Conservation (phyloP, 2,888 invertebrate species). For the Caenorhabditis auriculariae region DNA sequence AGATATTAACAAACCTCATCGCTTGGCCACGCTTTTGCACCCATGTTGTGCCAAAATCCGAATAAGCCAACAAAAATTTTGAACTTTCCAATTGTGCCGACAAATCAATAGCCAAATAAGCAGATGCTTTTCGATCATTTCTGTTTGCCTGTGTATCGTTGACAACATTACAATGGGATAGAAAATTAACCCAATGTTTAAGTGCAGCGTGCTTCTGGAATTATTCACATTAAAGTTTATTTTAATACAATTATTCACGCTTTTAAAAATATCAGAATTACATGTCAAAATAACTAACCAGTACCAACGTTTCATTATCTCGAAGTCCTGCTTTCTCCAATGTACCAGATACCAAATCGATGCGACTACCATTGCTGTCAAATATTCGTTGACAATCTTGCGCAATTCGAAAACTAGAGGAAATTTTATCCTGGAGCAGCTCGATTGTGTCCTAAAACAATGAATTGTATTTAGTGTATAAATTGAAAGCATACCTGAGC, state of each 20-base stretch:
- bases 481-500: no score
- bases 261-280: constrained; percentile 6
- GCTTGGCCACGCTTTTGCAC: constrained; percentile 5
- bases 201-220: constrained; percentile 4
- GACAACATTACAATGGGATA: constrained; percentile 4
- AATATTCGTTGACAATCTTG: not conserved
- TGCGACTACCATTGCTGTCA: constrained; percentile 5
- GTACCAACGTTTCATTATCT: constrained; percentile 5
- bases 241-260: constrained; percentile 6
- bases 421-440: not conserved
- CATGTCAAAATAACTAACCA: no score
- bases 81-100: constrained; percentile 1
- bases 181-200: constrained; percentile 2
- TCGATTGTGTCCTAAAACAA: no score
- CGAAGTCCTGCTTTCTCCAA: constrained; percentile 6
- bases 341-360: constrained; percentile 7
- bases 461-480: no score
- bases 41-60: constrained; percentile 3
- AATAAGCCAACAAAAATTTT: constrained; percentile 2
- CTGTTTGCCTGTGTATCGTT: constrained; percentile 5
- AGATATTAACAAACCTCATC: constrained; percentile 2
- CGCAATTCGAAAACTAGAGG: constrained; percentile 1
- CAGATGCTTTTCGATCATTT: constrained; percentile 1
- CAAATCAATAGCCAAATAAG: constrained; percentile 3
- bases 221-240: constrained; percentile 9